phyloP scores from a whole-genome alignment of 2,113 vertebrate species.

The Cebidichthys violaceus region DNA sequence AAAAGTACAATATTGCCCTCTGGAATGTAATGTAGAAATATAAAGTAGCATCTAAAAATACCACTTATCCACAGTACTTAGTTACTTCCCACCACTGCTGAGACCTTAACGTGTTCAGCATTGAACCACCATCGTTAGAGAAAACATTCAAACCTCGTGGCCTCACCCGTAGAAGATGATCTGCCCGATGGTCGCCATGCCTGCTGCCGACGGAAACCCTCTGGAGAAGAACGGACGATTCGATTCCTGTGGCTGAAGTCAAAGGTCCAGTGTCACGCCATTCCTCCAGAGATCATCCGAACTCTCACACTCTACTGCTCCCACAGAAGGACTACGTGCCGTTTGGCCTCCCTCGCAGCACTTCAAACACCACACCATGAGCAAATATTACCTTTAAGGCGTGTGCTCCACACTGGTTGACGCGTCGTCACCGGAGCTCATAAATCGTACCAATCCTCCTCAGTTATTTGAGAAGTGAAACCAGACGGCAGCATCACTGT shows the following conservation, averaged over 20 bases:
- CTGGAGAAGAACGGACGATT: not conserved
- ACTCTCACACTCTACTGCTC: not conserved
- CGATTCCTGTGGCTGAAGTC: not conserved
- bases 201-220: not conserved
- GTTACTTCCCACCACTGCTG: not conserved
- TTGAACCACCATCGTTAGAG: not conserved
- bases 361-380: constrained; percentile 49
- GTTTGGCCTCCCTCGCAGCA: not conserved
- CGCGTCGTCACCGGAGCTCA: not conserved
- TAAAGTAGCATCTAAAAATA: not conserved
- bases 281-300: not conserved
- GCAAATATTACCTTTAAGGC: constrained; percentile 73
- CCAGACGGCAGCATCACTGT: not conserved
- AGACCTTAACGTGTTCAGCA: not conserved
- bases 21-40: not conserved
- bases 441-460: no score
- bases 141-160: not conserved
- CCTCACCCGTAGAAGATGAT: constrained; percentile 71
- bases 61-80: not conserved
- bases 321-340: not conserved
- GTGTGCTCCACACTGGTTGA: constrained; percentile 35
- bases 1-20: not conserved
- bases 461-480: not conserved
- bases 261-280: constrained; percentile 16
- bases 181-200: constrained; percentile 61